Percentiles rank a stretch among this genome's conserved stretches.
These are phyloP conservation scores for Rhombomys opimus DNA, from an alignment of 2,113 vertebrate genomes.

Conservation along the genomic window DNA sequence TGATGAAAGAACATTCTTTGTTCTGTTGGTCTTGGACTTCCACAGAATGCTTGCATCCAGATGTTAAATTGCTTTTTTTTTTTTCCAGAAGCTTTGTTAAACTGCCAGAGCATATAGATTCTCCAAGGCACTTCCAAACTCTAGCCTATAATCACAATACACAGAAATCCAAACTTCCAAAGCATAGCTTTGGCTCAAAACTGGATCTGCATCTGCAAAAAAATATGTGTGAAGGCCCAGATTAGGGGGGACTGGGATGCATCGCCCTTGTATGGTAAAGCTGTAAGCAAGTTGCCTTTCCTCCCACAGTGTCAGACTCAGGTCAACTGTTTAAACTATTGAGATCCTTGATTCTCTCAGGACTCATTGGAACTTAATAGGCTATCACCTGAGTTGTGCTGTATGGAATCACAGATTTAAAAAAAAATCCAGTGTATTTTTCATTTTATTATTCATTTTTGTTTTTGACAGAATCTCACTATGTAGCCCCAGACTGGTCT, in stretches of 20 bases:
- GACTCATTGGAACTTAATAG: slow-evolving; percentile 48
- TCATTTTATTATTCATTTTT: not conserved
- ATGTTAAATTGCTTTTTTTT: slow-evolving; percentile 89
- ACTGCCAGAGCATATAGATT: slow-evolving; percentile 84
- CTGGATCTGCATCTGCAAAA: slow-evolving; percentile 85
- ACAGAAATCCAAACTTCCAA: slow-evolving; percentile 86
- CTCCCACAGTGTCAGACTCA: slow-evolving; percentile 65
- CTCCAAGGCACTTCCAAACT: slow-evolving; percentile 86
- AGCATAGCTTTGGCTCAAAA: slow-evolving; percentile 80
- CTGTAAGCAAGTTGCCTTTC: slow-evolving; percentile 74
- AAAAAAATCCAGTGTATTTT: not conserved
- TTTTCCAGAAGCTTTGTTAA: slow-evolving; percentile 88
- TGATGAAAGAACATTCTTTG: slow-evolving; percentile 83
- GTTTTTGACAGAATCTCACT: not conserved
- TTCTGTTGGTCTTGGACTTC: slow-evolving; percentile 85
- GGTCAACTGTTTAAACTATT: slow-evolving; percentile 54
- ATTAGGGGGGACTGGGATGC: slow-evolving; percentile 68
- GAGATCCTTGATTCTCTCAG: slow-evolving; percentile 57
- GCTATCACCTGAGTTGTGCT: not conserved
- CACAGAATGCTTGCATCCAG: slow-evolving; percentile 85
- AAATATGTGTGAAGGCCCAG: slow-evolving; percentile 83
- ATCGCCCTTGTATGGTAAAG: slow-evolving; percentile 87
- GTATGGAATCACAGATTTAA: not conserved
- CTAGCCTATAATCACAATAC: slow-evolving; percentile 89
- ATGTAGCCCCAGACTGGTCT: not conserved